Percentiles rank a stretch among this genome's conserved stretches.
Conservation (phyloP, 2,797 vertebrate genomes). For the Hemibagrus guttatus region DNA sequence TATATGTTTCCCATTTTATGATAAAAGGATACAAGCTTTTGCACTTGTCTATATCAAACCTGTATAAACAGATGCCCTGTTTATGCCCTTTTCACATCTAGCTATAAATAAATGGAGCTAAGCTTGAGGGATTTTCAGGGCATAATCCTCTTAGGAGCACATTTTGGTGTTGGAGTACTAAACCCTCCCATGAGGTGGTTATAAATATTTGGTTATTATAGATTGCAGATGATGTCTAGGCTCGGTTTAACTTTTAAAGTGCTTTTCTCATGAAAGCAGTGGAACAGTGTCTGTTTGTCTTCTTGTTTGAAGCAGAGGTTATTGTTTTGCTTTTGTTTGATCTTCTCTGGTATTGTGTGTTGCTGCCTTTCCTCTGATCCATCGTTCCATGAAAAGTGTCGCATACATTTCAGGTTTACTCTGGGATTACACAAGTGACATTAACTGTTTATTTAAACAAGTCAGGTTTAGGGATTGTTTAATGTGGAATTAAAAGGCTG, state of each 20-base stretch:
- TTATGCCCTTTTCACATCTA: conserved; percentile 21
- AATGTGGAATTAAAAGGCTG: background rate
- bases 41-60: background rate
- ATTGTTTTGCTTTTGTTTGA: background rate
- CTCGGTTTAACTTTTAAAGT: background rate
- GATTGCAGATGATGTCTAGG: background rate
- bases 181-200: background rate
- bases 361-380: background rate
- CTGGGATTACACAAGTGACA: background rate
- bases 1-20: background rate
- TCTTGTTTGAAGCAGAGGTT: background rate
- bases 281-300: background rate
- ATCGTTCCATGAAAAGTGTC: background rate
- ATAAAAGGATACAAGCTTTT: background rate
- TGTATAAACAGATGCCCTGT: conserved; percentile 5
- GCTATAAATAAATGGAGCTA: conserved; percentile 51
- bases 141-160: conserved; percentile 52
- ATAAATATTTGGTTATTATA: conserved; percentile 5
- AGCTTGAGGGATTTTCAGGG: conserved; percentile 25
- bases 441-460: conserved; percentile 7
- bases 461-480: background rate
- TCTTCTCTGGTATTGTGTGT: background rate
- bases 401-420: background rate
- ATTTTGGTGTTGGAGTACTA: conserved; percentile 33
- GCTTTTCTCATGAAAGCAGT: background rate